Base-by-base conservation (phyloP, 1,140 invertebrate genomes). In the Anastrepha ludens region DNA sequence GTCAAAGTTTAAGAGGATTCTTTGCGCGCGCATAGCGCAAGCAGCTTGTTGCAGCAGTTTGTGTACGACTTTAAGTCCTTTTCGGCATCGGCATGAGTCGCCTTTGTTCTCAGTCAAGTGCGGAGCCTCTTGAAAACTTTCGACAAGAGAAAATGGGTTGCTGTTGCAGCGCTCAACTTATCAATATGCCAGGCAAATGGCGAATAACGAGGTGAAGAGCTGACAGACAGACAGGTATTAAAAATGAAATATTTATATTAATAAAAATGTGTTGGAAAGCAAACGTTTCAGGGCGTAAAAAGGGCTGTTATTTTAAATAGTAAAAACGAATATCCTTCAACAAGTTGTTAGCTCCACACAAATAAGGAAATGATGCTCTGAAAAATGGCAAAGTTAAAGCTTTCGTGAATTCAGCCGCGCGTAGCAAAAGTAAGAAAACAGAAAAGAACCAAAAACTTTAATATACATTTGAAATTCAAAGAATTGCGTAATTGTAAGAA, bases 161-260 rank as follows among this genome's bases (percentile, higher is more conserved):
- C 41, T 81, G 74, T 47, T 81, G 41, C 17, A n/a, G n/a, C 41
- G 70, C 44, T 74, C 47, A 74, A 74, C 70, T 17, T 47, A 74
- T 74, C 70, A 74, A 74, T 44, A 5, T 41, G 44, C 70, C 60
- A 74, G 15, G 41, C 74, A 20, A 81, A 81, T 81, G 47, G 41
- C 74, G 47, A 58, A 20, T n/a, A 81, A 55, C n/a, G 74, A 50
- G 2, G 74, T 47, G 74, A 29, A 55, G 17, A 9, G 47, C 74
- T n/a, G 47, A 81, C 44, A 50, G 17, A 55, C 74, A 29, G 74
- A 55, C 44, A 81, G 74, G 47, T 47, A 81, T 50, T 55, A 50
- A 81, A 81, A 55, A 55, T 58, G 29, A 81, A 81, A 81, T 81
- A 81, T 81, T 81, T 55, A 47, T 55, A 81, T 55, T 74, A 74